Conservation (phyloP, 2,797 vertebrate genomes). For the Petrocephalus schoutedeni region DNA sequence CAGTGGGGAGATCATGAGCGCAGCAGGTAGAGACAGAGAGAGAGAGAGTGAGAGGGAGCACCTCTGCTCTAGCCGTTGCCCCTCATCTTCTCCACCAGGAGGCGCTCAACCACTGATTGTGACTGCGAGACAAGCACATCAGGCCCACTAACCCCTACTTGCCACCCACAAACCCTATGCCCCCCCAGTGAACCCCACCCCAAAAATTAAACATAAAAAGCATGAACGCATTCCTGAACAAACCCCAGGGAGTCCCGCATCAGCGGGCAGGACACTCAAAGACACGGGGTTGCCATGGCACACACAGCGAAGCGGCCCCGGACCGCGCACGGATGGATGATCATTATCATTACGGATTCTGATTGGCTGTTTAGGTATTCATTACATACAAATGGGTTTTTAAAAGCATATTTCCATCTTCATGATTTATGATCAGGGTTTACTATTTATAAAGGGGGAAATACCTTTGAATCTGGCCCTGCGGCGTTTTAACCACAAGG, state of each 20-base stretch:
- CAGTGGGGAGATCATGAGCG: no score
- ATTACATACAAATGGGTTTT: not conserved
- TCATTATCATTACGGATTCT: not conserved
- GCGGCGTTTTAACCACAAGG: not conserved
- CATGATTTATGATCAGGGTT: not conserved
- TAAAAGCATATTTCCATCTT: not conserved
- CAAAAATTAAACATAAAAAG: constrained; percentile 60
- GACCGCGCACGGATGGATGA: not conserved
- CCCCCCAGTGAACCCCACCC: constrained; percentile 31
- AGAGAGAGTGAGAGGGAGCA: not conserved
- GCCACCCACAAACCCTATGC: constrained; percentile 22
- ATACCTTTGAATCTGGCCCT: not conserved
- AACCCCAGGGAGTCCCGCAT: not conserved
- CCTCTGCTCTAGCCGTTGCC: not conserved
- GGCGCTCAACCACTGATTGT: constrained; percentile 52
- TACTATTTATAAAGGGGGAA: not conserved
- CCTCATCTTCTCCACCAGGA: not conserved
- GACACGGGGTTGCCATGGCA: not conserved
- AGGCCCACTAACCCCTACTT: constrained; percentile 32
- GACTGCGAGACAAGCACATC: constrained; percentile 39
- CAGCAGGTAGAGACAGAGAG: not conserved
- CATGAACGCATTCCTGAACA: constrained; percentile 55
- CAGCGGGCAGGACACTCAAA: not conserved
- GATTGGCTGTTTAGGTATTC: not conserved
- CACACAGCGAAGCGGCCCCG: not conserved